Conservation (phyloP, 2,888 invertebrate species). For the Limnephilus lunatus region DNA sequence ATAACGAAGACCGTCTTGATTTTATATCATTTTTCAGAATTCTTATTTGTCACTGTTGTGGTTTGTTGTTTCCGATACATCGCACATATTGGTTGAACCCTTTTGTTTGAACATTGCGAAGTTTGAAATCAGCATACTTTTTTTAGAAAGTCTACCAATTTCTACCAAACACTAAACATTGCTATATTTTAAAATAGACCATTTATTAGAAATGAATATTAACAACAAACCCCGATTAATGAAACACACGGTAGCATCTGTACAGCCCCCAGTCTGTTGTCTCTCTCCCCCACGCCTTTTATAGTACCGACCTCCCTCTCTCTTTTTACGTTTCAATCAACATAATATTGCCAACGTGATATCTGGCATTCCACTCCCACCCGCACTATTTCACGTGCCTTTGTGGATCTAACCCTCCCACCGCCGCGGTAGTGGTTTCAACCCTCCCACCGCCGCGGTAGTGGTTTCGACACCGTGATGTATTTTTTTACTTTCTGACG, state of each 20-base stretch:
- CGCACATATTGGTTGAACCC: too few relatives aligned
- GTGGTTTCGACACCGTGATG: background rate
- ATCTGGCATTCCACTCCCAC: slow-evolving; percentile 21
- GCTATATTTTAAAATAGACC: too few relatives aligned
- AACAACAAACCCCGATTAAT: background rate
- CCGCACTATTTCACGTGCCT: background rate
- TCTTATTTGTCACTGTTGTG: too few relatives aligned
- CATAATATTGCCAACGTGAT: slow-evolving; percentile 9
- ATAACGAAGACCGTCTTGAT: too few relatives aligned
- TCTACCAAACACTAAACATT: background rate
- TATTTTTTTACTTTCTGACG: slow-evolving; percentile 17
- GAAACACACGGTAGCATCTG: background rate
- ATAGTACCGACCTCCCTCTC: background rate
- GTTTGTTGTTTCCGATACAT: too few relatives aligned
- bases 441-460: background rate
- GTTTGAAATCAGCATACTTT: too few relatives aligned
- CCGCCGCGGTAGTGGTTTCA: background rate
- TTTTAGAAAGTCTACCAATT: too few relatives aligned
- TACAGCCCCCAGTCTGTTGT: background rate
- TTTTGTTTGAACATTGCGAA: too few relatives aligned
- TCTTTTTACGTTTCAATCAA: slow-evolving; percentile 42
- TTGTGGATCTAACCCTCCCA: background rate
- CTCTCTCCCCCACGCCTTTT: background rate
- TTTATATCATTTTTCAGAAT: too few relatives aligned
- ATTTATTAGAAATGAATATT: background rate